Percentiles rank a stretch among this genome's conserved stretches.
Conservation (phyloP, 2,888 invertebrate species). For the Orchesellides sinensis region DNA sequence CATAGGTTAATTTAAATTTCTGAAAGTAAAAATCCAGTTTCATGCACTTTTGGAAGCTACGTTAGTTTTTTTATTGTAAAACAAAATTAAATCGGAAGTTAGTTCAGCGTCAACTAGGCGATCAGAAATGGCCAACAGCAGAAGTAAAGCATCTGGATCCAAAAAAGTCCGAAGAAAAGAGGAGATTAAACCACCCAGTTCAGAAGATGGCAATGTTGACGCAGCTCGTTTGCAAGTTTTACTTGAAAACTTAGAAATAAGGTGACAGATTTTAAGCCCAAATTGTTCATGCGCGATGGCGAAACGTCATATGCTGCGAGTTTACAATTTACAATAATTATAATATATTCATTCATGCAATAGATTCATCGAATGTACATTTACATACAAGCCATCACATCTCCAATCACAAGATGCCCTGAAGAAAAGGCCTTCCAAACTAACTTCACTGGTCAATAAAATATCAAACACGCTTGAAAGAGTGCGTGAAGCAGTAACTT, state of each 20-base stretch:
- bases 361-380: constrained; percentile 44
- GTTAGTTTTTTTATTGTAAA: not conserved
- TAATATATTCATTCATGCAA: too few species aligned
- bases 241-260: constrained; percentile 26
- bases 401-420: not conserved
- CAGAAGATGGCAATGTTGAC: constrained; percentile 7
- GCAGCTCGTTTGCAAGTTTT: constrained; percentile 11
- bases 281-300: not conserved
- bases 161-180: not conserved
- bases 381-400: constrained; percentile 41
- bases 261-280: constrained; percentile 12
- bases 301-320: too few species aligned
- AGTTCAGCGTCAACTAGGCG: not conserved
- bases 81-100: not conserved
- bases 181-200: not conserved
- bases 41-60: not conserved
- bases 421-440: constrained; percentile 2
- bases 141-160: not conserved
- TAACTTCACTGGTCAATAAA: not conserved
- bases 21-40: not conserved
- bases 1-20: not conserved
- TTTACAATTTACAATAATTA: too few species aligned
- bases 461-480: constrained; percentile 13
- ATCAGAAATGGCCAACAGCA: too few species aligned
- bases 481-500: constrained; percentile 6